phyloP scores from a whole-genome alignment of 2,113 vertebrate genomes.

The Ondatra zibethicus region DNA sequence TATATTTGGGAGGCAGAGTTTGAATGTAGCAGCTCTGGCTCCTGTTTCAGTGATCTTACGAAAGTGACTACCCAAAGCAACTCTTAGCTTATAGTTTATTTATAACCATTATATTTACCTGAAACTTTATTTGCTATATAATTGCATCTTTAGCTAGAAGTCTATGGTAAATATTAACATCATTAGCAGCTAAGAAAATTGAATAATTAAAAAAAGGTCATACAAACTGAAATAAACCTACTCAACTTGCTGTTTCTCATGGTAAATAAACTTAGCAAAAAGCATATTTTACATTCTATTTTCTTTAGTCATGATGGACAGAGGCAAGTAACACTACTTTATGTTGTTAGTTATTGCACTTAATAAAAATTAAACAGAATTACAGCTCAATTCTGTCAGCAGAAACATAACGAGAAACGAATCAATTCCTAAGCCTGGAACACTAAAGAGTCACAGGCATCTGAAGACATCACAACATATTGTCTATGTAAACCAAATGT shows the following conservation, averaged over 20 bases:
- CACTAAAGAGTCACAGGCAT: neutral
- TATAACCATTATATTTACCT: neutral
- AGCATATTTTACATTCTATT: constrained; percentile 20
- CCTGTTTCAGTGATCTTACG: neutral
- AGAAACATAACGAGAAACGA: constrained; percentile 35
- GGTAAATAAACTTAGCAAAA: constrained; percentile 7
- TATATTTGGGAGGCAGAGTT: neutral
- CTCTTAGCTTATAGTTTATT: neutral
- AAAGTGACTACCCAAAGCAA: neutral
- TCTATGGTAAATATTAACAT: neutral
- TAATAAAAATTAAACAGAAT: constrained; percentile 60
- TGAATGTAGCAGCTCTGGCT: neutral
- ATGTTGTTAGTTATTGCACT: constrained; percentile 33
- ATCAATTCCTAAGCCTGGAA: constrained; percentile 15
- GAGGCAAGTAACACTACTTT: constrained; percentile 10
- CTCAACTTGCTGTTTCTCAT: neutral
- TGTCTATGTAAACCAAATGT: constrained; percentile 3
- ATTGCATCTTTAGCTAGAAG: neutral
- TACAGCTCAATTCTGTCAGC: constrained; percentile 45
- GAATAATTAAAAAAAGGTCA: neutral
- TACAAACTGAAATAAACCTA: neutral
- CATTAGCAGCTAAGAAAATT: neutral
- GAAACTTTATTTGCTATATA: neutral
- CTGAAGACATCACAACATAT: neutral
- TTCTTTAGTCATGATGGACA: constrained; percentile 30